Conservation (phyloP, 2,888 invertebrate species). For the Omphaloscelis lunosa region DNA sequence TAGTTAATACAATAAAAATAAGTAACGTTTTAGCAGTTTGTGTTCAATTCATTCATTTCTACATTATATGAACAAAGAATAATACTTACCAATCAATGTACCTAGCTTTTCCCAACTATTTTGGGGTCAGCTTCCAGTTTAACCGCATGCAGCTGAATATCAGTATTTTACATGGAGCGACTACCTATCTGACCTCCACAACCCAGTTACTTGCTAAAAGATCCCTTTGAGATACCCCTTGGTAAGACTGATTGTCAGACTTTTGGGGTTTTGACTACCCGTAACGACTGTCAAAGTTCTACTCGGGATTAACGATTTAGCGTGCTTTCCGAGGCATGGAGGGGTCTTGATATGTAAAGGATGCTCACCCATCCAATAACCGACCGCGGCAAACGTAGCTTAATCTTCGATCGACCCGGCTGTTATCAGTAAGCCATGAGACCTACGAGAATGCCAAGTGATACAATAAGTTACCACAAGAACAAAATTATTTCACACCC, state of each 20-base stretch:
- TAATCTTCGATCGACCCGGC: background rate
- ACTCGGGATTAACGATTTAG: background rate
- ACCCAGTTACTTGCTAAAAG: background rate
- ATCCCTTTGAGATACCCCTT: no score
- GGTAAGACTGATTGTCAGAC: background rate
- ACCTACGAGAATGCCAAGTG: background rate
- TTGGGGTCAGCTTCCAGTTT: background rate
- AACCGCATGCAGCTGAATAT: background rate
- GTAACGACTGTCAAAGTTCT: no score
- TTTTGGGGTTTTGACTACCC: background rate
- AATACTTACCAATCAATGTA: no score
- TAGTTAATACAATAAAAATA: no score
- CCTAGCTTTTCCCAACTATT: background rate
- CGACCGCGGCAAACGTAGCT: background rate
- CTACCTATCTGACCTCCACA: background rate
- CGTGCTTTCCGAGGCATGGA: background rate
- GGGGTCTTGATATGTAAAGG: background rate
- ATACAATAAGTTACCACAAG: background rate
- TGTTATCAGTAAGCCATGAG: background rate
- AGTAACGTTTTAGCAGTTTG: no score
- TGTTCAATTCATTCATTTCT: no score
- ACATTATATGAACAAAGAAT: no score
- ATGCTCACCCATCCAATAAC: background rate
- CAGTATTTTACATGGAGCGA: background rate
- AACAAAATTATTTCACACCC: slow-evolving; percentile 9